A percentile compares a stretch with the other conserved stretches of the same genome.
Evolutionary conservation across 2,888 invertebrate genomes (phyloP).

Genomic region (Hirtodrosophila cameraria): DNA sequence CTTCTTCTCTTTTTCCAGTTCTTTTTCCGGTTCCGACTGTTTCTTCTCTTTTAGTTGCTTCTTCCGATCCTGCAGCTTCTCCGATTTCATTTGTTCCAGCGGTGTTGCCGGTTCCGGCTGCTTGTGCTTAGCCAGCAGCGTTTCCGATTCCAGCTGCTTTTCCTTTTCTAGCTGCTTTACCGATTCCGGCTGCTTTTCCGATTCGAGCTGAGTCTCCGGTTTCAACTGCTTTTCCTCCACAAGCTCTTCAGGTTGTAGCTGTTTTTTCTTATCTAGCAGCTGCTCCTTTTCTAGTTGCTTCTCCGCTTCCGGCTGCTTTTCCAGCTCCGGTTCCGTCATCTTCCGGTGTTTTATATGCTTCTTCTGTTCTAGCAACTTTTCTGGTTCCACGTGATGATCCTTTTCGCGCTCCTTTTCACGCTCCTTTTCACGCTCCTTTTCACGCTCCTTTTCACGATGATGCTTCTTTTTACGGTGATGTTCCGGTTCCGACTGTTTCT

Average conservation of each 20-base stretch:
- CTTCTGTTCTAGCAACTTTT: too few species aligned
- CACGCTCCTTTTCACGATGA: too few species aligned
- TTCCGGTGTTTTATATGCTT: conserved; percentile 5
- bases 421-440: too few species aligned
- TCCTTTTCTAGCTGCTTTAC: not conserved
- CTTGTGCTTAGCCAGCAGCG: not conserved
- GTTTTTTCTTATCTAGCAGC: too few species aligned
- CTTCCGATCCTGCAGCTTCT: not conserved
- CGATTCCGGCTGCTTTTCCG: too few species aligned
- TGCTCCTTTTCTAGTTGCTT: conserved; percentile 7
- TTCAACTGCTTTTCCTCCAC: not conserved
- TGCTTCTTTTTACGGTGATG: too few species aligned
- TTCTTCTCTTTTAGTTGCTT: not conserved
- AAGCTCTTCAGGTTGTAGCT: not conserved
- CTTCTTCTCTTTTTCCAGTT: not conserved
- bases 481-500: conserved; percentile 1
- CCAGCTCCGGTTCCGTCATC: not conserved
- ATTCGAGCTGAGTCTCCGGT: not conserved
- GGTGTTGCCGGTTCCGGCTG: not conserved
- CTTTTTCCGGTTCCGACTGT: not conserved
- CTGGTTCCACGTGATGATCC: too few species aligned
- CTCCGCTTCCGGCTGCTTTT: not conserved
- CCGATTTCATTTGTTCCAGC: not conserved
- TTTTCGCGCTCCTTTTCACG: too few species aligned
- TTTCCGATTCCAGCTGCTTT: not conserved